Evolutionary conservation across 2,113 vertebrate species (phyloP), one percentile per base, ranked within the genome.

Genomic region (Montifringilla adamsi): DNA sequence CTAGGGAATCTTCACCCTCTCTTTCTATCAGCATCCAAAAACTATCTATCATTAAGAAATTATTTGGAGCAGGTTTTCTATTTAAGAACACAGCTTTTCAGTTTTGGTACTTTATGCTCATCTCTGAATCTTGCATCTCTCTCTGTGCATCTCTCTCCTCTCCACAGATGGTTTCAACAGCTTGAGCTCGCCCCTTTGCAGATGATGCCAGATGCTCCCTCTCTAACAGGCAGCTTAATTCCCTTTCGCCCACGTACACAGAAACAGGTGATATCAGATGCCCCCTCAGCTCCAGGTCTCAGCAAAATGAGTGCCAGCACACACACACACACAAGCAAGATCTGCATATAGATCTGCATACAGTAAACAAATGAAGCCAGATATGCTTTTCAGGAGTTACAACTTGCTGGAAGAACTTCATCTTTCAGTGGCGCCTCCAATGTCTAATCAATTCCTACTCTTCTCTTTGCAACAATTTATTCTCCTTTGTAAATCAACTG

Each of bases 91-190:
- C 8, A 64, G 41, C 3, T 74, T 67, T 93, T 90, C 22, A 17
- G 20, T 37, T 85, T 84, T 59, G 18, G 28, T 92, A 41, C 52
- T 66, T 67, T 37, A 15, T 59, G 35, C 12, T 62, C 44, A 22
- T 81, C 60, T 58, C 63, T 37, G 35, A 87, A 85, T 56, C 50
- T 67, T 50, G 15, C 27, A 24, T 67, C 22, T 80, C 49, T 44
- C 27, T 50, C 16, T 37, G 18, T 56, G 3, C 33, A 16, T 69
- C 18, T 60, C 35, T 88, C 14, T 87, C 35, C 13, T 84, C 56
- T 78, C 74, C 72, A 49, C 94, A 96, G 90, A 93, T 86, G 72
- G 85, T 58, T 90, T 90, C 68, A 95, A 88, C 95, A 95, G 88
- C 88, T 96, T 94, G 94, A 88, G 56, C 35, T 93, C 3, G 1